Evolutionary conservation across 2,113 vertebrate genomes (phyloP), one percentile per base, ranked within the genome.

Genomic region (Pimephales promelas): DNA sequence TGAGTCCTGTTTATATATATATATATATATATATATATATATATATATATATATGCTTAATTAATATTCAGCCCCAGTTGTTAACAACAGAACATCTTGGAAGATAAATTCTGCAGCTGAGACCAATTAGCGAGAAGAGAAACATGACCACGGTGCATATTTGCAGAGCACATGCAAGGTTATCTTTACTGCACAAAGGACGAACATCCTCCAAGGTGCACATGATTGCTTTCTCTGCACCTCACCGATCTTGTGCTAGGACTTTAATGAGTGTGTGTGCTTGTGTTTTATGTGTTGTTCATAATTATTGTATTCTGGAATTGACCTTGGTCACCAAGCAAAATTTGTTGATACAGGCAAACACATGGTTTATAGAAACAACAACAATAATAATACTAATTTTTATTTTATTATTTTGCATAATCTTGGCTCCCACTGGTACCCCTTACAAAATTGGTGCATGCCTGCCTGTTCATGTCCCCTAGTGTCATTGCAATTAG

Each of bases 31-130:
- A n/a, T n/a, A n/a, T n/a, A n/a, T n/a, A n/a, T n/a, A n/a, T n/a
- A n/a, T n/a, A n/a, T n/a, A n/a, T n/a, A n/a, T n/a, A n/a, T n/a
- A n/a, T n/a, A n/a, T n/a, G 59, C 11, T n/a, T 36, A 5, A 77
- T 83, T 83, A 66, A 76, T 22, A 83, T 83, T 83, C 72, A 40
- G n/a, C 61, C 61, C 43, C 47, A 52, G n/a, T 68, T 76, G 45
- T 43, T 76, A 28, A 64, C 74, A 64, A 26, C 59, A 34, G 24
- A 83, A 64, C 28, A 52, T 64, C 71, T 76, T 83, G 62, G 20
- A 52, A 49, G 77, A 79, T 61, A 31, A 14, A 43, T 24, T 34
- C 57, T 31, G 28, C 82, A 83, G 72, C 72, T 68, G 82, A 52
- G 73, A 81, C 79, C 79, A 77, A 83, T 83, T 77, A 83, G 22